These are phyloP conservation scores for Drosophila ironensis DNA, from an alignment of 1,140 invertebrate species.

Conservation along the genomic window DNA sequence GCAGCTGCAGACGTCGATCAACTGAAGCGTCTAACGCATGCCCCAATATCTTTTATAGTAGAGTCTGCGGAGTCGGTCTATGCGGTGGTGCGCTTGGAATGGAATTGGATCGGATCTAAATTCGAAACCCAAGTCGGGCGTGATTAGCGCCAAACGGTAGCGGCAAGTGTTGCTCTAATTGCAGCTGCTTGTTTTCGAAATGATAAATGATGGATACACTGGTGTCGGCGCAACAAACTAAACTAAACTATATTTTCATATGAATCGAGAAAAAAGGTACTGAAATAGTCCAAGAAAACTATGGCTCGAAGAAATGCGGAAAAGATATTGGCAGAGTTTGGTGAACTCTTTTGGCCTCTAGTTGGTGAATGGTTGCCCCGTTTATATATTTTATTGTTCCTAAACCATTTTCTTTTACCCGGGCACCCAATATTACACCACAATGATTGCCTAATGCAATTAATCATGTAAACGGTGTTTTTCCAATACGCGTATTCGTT, in stretches of 20 bases:
- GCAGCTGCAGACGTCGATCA: conserved; percentile 29
- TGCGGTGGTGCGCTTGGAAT: conserved; percentile 22
- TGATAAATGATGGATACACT: conserved; percentile 38
- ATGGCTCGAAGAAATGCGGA: conserved; percentile 35
- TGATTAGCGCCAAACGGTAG: conserved; percentile 49
- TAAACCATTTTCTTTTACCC: background rate
- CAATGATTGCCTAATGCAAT: too few species aligned
- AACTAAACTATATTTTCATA: too few species aligned
- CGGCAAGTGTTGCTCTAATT: conserved; percentile 39
- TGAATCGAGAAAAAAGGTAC: too few species aligned
- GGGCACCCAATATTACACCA: background rate
- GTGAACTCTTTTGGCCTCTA: conserved; percentile 7
- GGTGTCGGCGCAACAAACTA: conserved; percentile 16
- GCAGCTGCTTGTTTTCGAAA: conserved; percentile 42
- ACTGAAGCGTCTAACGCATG: conserved; percentile 42
- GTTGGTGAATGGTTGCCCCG: conserved; percentile 14
- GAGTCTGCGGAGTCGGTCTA: conserved; percentile 24
- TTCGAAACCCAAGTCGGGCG: conserved; percentile 39
- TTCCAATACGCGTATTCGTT: too few species aligned
- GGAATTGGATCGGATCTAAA: conserved; percentile 32
- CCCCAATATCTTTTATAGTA: conserved; percentile 56
- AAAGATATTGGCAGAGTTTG: conserved; percentile 15
- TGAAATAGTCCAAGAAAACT: too few species aligned
- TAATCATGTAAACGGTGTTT: background rate
- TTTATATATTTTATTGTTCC: background rate